phyloP scores from a whole-genome alignment of 2,113 vertebrate genomes.

The Pluvialis apricaria region DNA sequence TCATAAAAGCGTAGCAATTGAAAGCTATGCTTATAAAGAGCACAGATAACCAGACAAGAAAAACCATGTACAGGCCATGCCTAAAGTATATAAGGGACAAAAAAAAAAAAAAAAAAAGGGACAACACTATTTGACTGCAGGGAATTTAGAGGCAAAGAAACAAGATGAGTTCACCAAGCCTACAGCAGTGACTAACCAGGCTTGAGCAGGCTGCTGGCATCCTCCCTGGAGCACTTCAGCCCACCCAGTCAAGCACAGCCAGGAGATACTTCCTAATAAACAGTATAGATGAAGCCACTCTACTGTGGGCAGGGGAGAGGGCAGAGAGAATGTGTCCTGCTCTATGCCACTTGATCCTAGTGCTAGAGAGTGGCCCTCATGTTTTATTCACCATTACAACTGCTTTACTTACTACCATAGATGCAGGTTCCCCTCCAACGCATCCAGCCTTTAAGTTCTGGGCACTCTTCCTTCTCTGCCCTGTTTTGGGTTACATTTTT shows the following conservation, averaged over 20 bases:
- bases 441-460: not conserved
- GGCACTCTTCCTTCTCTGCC: not conserved
- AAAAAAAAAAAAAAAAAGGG: not conserved
- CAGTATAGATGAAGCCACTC: rapidly evolving
- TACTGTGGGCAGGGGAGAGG: not conserved
- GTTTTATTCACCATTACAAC: not conserved
- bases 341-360: not conserved
- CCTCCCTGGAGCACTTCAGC: not conserved
- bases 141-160: not conserved
- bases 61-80: not conserved
- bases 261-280: not conserved
- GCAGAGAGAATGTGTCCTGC: not conserved
- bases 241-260: not conserved
- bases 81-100: not conserved
- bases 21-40: not conserved
- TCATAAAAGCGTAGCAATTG: not conserved
- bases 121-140: not conserved
- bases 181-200: not conserved
- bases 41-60: not conserved
- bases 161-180: not conserved
- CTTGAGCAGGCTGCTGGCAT: not conserved
- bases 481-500: not conserved
- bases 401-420: not conserved
- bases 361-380: not conserved
- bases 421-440: not conserved